phyloP scores from a whole-genome alignment of 2,888 invertebrate genomes.

The Tubulanus polymorphus region DNA sequence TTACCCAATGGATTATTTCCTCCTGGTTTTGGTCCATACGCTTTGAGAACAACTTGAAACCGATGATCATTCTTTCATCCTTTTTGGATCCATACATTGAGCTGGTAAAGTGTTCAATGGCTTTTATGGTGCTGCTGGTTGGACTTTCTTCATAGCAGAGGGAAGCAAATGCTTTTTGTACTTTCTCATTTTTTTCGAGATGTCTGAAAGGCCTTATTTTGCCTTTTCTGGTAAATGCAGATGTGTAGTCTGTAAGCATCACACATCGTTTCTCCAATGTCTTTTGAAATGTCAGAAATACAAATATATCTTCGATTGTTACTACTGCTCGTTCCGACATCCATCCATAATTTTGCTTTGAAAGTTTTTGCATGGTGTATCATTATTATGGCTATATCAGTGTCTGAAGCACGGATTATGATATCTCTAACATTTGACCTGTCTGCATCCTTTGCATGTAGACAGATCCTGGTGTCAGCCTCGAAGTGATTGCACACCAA shows the following conservation, averaged over 20 bases:
- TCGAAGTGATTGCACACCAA: not conserved
- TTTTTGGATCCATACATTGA: slow-evolving; percentile 6
- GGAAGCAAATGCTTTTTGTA: not conserved
- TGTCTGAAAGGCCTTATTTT: slow-evolving; percentile 6
- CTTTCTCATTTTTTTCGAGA: slow-evolving; percentile 3
- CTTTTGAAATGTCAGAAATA: not conserved
- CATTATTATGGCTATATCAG: slow-evolving; percentile 8
- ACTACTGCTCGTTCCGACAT: not conserved
- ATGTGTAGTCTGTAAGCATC: not conserved
- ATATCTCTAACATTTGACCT: not conserved
- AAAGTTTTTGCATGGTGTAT: slow-evolving; percentile 1
- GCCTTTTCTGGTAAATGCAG: slow-evolving; percentile 4
- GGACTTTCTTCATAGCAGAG: not conserved
- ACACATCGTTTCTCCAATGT: not conserved
- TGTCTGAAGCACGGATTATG: slow-evolving; percentile 8
- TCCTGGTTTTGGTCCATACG: not conserved
- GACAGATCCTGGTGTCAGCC: not conserved
- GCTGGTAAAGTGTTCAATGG: not conserved
- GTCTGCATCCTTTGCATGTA: not conserved
- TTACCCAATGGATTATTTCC: slow-evolving; percentile 6
- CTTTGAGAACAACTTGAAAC: not conserved
- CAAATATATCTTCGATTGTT: slow-evolving; percentile 4
- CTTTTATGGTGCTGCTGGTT: not conserved
- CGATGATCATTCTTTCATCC: not conserved
- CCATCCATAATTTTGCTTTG: slow-evolving; percentile 3